Evolutionary conservation across 2,797 vertebrate genomes (phyloP), one percentile per base, ranked within the genome.

Genomic region (Poeciliopsis infans): DNA sequence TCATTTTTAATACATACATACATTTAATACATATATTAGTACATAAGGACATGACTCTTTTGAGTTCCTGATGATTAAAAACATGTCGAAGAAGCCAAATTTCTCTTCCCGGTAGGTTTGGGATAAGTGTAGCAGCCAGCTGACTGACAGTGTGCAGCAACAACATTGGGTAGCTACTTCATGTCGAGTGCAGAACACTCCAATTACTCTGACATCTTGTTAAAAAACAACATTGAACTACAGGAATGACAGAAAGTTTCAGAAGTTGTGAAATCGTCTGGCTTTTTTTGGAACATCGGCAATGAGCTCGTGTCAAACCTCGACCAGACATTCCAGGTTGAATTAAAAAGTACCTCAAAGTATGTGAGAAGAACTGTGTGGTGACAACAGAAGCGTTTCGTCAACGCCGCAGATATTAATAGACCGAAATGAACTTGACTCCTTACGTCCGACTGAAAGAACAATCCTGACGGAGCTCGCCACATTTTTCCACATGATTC

Each of bases 401-500:
- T 72, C 28, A 31, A 57, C 31, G 25, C 33, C 75, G 5, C 13
- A 33, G 39, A 5, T 68, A 57, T 45, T 31, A 16, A 47, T 71
- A 25, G 49, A 59, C 25, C 51, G 57, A 77, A 74, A 41, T 72
- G 45, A 41, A 70, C 79, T 20, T 75, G 75, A 77, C 72, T 81
- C 64, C 57, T 49, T 75, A 66, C 72, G 36, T 81, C 64, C 41
- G n/a, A 55, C 74, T 70, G 57, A 79, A 71, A 71, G 59, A 86
- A 72, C 81, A 53, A 87, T 87, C 68, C 77, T 75, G 53, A 68
- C 51, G 12, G 8, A 74, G 68, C n/a, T 70, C 74, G 45, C 45
- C 75, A 53, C 79, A 66, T 73, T 77, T 61, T 75, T 69, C 71
- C 49, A 64, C 81, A 76, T 89, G 88, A 87, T 83, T 93, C 76